Percentiles rank a stretch among this genome's conserved stretches.
Evolutionary conservation across 2,888 invertebrate genomes (phyloP).

Genomic region (Quadriops clusia): DNA sequence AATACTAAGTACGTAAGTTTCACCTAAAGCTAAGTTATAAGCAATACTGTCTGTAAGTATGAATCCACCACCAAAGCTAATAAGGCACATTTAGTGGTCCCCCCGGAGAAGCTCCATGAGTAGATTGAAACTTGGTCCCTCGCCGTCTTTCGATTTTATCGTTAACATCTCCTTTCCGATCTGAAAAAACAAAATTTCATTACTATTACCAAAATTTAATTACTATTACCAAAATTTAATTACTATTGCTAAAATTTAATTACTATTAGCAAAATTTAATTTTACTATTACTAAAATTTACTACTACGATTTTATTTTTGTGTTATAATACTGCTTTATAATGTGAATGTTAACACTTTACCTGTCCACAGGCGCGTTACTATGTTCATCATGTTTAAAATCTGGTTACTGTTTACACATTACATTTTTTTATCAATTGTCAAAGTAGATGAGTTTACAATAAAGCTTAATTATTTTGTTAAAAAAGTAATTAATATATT

Average conservation of each 20-base stretch:
- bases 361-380: too few relatives aligned
- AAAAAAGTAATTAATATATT: too few relatives aligned
- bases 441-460: too few relatives aligned
- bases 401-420: too few relatives aligned
- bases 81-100: conserved; percentile 56
- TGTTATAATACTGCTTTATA: too few relatives aligned
- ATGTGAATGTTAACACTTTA: too few relatives aligned
- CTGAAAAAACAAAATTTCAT: conserved; percentile 43
- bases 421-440: too few relatives aligned
- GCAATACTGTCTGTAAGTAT: conserved; percentile 35
- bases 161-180: conserved; percentile 88
- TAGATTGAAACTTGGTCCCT: conserved; percentile 84
- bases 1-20: too few relatives aligned
- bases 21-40: conserved; percentile 33
- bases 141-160: conserved; percentile 78
- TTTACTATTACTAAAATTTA: conserved; percentile 3
- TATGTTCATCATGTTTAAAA: too few relatives aligned
- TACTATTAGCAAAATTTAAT: neutral
- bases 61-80: conserved; percentile 35
- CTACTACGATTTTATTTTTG: too few relatives aligned
- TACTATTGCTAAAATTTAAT: conserved; percentile 20
- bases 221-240: too few relatives aligned
- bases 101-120: conserved; percentile 91
- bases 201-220: conserved; percentile 6
- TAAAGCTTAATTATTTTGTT: too few relatives aligned